Base-by-base conservation (phyloP, 2,113 vertebrate species). In the Hydropotes inermis region DNA sequence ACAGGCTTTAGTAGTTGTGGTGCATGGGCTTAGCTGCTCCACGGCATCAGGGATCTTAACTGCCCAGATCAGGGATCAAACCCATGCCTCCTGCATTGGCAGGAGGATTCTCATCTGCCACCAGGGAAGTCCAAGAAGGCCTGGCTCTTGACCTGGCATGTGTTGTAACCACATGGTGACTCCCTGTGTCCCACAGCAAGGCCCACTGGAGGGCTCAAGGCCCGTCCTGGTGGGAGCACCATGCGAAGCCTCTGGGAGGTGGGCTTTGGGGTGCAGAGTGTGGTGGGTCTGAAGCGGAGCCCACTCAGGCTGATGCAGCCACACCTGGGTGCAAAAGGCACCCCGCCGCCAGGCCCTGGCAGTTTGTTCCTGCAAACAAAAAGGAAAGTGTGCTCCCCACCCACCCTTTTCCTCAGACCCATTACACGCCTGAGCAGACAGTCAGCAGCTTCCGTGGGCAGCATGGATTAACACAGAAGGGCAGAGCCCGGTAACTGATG, bases 401-500 rank as follows among this genome's bases (percentile, higher is more conserved):
- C 78, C 21, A 10, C 10, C 23, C 23, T 47, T 14, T 27, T 58
- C 28, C 76, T 74, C 52, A 67, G 39, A 57, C 14, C 70, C 70
- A 8, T 25, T 39, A 16, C 89, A 17, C 0, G 7, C 45, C 43
- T 17, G 52, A 36, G 45, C 28, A 12, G 5, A 33, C 25, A 1
- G 52, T 8, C 45, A 2, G 39, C 47, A 74, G 36, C 28, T 92
- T 92, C 64, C 3, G 0, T 39, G 97, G 76, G 47, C 60, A 61
- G 36, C 52, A 9, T 10, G 11, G 64, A 8, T 17, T 6, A 11
- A 5, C 28, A 67, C 74, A 7, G 15, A 54, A 30, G 74, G 45
- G 47, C 17, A 6, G 4, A 50, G 11, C 3, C 95, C 9, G 52
- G 45, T 4, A 1, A 27, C 36, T 13, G 17, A 36, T 7, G 19